Conservation (phyloP, 2,113 vertebrate genomes). For the Lanius ludovicianus region DNA sequence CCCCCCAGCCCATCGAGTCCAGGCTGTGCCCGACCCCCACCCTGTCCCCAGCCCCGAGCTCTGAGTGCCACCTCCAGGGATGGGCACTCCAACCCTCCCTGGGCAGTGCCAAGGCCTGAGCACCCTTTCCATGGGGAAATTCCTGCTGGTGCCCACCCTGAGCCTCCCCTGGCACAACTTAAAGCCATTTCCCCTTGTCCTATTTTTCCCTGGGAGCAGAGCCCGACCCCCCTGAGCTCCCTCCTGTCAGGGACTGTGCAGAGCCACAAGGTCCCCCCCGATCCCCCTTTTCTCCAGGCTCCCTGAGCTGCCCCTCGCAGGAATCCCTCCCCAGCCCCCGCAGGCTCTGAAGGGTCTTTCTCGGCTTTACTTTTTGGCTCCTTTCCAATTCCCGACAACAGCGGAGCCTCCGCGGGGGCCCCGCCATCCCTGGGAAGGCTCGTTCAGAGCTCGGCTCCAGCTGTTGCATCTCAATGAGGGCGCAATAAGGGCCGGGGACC, state of each 20-base stretch:
- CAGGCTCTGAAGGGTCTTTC: neutral
- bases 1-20: accelerated
- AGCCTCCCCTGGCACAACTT: neutral
- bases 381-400: too few relatives aligned
- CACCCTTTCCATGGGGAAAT: neutral
- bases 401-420: neutral
- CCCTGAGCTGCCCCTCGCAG: neutral
- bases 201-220: neutral
- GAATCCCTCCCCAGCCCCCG: neutral
- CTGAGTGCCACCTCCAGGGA: neutral
- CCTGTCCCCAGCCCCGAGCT: neutral
- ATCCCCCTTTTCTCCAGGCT: neutral
- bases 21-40: accelerated
- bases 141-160: accelerated
- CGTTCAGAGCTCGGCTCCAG: accelerated
- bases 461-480: neutral
- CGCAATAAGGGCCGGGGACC: accelerated
- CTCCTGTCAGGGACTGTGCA: neutral
- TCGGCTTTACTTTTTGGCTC: neutral
- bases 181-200: neutral
- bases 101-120: neutral
- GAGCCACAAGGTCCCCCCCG: neutral
- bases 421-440: neutral
- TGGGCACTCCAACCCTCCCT: neutral
- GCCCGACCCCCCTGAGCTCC: too few relatives aligned